These are phyloP conservation scores for Suncus etruscus DNA, from an alignment of 2,113 vertebrate genomes.

Conservation along the genomic window DNA sequence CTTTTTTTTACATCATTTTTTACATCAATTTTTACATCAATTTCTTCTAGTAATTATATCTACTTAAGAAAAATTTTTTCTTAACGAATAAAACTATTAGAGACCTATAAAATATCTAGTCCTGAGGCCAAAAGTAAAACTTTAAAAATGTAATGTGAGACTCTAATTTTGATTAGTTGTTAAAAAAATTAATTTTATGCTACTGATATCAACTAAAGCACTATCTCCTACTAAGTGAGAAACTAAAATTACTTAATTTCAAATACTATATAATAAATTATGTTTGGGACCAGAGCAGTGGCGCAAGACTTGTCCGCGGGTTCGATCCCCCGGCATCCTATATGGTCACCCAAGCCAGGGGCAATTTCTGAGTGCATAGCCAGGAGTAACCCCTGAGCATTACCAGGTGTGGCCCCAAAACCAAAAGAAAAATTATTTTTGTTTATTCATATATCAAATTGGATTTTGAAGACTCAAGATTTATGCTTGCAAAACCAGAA, in stretches of 20 bases:
- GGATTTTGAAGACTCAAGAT: background rate
- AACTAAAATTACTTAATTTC: background rate
- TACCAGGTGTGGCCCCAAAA: too few relatives aligned
- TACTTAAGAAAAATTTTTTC: background rate
- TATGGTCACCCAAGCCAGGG: too few relatives aligned
- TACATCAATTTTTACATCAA: too few relatives aligned
- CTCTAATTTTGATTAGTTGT: constrained; percentile 10
- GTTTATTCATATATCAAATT: background rate
- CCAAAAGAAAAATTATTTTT: background rate
- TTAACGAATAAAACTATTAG: background rate
- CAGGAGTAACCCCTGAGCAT: too few relatives aligned
- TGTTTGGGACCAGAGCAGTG: too few relatives aligned
- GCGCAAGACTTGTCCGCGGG: too few relatives aligned
- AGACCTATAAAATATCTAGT: constrained; percentile 4
- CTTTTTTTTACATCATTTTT: too few relatives aligned
- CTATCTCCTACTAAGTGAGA: background rate
- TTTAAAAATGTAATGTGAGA: constrained; percentile 4
- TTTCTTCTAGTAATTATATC: constrained; percentile 12
- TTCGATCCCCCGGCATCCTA: too few relatives aligned
- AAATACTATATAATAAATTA: background rate
- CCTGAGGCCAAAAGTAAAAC: background rate
- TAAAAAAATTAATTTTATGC: constrained; percentile 20
- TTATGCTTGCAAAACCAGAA: background rate
- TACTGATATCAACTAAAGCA: background rate
- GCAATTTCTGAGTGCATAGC: too few relatives aligned